A percentile compares a stretch with the other conserved stretches of the same genome.
Evolutionary conservation across 92 coral and sea anemone species (phyloP).

Genomic region (Muricea muricata): DNA sequence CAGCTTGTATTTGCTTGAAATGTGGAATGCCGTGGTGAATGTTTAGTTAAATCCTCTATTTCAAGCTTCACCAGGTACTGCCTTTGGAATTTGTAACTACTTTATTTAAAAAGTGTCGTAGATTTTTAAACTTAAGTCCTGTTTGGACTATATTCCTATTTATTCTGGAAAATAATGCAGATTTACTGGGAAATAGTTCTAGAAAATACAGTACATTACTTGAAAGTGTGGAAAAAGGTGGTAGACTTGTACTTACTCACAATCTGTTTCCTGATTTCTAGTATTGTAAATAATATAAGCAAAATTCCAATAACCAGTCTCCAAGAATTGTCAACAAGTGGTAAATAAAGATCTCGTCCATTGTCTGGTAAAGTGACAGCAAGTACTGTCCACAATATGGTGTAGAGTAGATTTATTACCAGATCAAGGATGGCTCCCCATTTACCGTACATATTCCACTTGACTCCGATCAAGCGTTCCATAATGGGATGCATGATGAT

Average conservation of each 20-base stretch:
- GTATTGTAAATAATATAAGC: slow-evolving; percentile 14
- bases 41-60: too few relatives aligned
- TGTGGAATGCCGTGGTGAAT: too few relatives aligned
- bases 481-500: slow-evolving; percentile 76
- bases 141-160: too few relatives aligned
- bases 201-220: neutral
- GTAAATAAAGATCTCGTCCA: slow-evolving; percentile 40
- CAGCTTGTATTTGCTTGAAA: too few relatives aligned
- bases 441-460: slow-evolving; percentile 67
- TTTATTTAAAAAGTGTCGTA: too few relatives aligned
- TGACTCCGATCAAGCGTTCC: slow-evolving; percentile 68
- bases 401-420: slow-evolving; percentile 8
- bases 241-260: slow-evolving; percentile 7
- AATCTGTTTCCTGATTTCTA: slow-evolving; percentile 23
- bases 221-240: neutral
- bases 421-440: slow-evolving; percentile 60
- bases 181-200: neutral
- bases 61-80: too few relatives aligned
- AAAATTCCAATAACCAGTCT: slow-evolving; percentile 10
- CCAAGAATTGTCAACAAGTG: slow-evolving; percentile 4
- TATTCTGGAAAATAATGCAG: neutral
- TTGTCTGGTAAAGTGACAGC: slow-evolving; percentile 21
- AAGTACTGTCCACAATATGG: slow-evolving; percentile 38
- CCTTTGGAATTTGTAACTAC: too few relatives aligned
- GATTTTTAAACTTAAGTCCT: too few relatives aligned